Percentiles rank a stretch among this genome's conserved stretches.
These are phyloP conservation scores for Hirudinaria manillensis DNA, from an alignment of 2,888 invertebrate species.

Conservation along the genomic window DNA sequence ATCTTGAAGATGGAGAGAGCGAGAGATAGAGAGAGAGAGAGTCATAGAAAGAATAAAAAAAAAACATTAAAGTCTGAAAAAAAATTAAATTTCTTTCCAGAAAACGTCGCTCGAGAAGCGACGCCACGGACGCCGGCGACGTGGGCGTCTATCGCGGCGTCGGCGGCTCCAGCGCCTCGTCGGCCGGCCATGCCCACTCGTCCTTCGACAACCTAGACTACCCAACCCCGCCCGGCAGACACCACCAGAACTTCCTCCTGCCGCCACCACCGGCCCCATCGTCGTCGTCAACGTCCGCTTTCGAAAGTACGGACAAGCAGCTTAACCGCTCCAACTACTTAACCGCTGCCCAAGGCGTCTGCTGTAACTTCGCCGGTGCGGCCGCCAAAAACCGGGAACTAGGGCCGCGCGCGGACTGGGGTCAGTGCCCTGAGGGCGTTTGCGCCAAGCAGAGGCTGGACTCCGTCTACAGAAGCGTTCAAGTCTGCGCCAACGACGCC, in stretches of 20 bases:
- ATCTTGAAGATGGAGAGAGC: too few species aligned
- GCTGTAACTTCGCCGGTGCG: background rate
- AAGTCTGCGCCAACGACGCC: background rate
- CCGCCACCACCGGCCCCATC: background rate
- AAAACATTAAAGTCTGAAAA: background rate
- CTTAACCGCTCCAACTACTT: conserved; percentile 4
- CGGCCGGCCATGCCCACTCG: background rate
- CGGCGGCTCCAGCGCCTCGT: background rate
- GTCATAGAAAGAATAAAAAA: too few species aligned
- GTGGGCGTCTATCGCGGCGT: background rate
- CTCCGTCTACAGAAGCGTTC: conserved; percentile 1
- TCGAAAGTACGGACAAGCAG: conserved; percentile 10
- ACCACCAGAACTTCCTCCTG: background rate
- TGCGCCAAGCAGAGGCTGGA: conserved; percentile 5
- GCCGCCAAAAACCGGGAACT: background rate
- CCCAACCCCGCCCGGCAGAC: background rate
- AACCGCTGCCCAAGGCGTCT: conserved; percentile 5
- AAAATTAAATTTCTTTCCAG: background rate
- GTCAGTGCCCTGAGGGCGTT: background rate
- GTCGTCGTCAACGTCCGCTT: conserved; percentile 1
- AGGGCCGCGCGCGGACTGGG: background rate
- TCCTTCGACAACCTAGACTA: conserved; percentile 14
- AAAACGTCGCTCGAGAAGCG: conserved; percentile 5
- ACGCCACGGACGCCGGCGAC: background rate
- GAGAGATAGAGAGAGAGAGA: too few species aligned